phyloP scores from a whole-genome alignment of 2,797 vertebrate species.

The Microhierax caerulescens region DNA sequence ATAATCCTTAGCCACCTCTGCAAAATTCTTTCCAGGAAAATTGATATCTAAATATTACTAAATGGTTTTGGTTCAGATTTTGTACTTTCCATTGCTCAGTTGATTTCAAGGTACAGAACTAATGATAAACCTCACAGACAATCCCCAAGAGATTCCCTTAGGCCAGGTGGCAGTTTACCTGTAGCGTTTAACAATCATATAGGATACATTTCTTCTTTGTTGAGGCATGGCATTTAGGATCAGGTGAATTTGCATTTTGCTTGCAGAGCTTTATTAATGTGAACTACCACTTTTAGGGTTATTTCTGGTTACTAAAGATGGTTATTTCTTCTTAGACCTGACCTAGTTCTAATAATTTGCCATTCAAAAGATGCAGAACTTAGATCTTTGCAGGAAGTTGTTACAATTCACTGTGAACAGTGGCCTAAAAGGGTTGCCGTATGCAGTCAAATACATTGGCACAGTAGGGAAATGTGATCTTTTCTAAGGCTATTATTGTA shows the following conservation, averaged over 20 bases:
- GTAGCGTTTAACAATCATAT: not conserved
- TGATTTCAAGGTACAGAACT: not conserved
- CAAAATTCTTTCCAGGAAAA: not conserved
- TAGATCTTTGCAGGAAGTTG: constrained; percentile 72
- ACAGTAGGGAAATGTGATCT: constrained; percentile 67
- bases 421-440: constrained; percentile 36
- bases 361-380: constrained; percentile 47
- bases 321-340: constrained; percentile 54
- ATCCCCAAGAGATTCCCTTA: not conserved
- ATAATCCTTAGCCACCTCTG: not conserved
- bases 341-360: constrained; percentile 60
- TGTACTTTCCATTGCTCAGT: not conserved
- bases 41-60: not conserved
- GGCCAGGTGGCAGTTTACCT: not conserved
- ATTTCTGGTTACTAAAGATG: constrained; percentile 26
- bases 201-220: not conserved
- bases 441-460: constrained; percentile 38
- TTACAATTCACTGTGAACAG: constrained; percentile 62
- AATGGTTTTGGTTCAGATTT: not conserved
- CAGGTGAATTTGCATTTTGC: not conserved
- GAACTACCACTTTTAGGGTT: not conserved
- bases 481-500: constrained; percentile 73
- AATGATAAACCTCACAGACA: not conserved
- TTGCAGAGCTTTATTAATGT: not conserved
- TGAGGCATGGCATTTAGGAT: not conserved